Percentiles rank a stretch among this genome's conserved stretches.
phyloP scores from a whole-genome alignment of 2,797 vertebrate species.

The Typhlichthys subterraneus region DNA sequence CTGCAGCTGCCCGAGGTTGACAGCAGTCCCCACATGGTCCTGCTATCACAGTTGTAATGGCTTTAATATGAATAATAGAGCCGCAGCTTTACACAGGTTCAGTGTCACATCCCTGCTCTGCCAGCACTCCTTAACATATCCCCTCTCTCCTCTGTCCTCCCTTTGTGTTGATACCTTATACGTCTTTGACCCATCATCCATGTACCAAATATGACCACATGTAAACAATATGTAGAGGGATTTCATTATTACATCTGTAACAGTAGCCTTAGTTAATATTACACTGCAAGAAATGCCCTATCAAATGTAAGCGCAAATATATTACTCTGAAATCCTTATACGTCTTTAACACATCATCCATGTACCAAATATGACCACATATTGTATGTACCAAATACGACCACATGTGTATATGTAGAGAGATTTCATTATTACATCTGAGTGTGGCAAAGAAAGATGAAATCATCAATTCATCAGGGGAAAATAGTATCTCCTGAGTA shows the following conservation, averaged over 20 bases:
- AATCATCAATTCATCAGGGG: background rate
- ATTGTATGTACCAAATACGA: too few relatives aligned
- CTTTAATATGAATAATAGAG: constrained; percentile 53
- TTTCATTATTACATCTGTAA: background rate
- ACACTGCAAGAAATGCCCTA: too few relatives aligned
- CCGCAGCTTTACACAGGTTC: constrained; percentile 36
- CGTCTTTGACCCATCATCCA: too few relatives aligned
- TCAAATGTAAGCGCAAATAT: too few relatives aligned
- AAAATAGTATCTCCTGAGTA: constrained; percentile 1
- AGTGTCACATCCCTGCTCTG: constrained; percentile 30
- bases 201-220: too few relatives aligned
- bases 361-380: too few relatives aligned
- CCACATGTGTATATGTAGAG: too few relatives aligned
- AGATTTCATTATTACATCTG: background rate
- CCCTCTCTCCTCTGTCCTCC: background rate
- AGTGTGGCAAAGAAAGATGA: background rate
- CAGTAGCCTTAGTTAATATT: too few relatives aligned
- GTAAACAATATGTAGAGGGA: too few relatives aligned
- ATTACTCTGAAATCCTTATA: too few relatives aligned
- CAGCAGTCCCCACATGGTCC: constrained; percentile 17
- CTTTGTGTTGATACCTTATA: background rate
- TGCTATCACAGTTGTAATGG: constrained; percentile 40
- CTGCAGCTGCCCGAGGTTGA: constrained; percentile 14
- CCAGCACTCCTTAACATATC: constrained; percentile 14
- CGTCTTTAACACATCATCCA: too few relatives aligned